Evolutionary conservation across 1,140 invertebrate species (phyloP), one percentile per base, ranked within the genome.

Genomic region (Polyergus mexicanus): DNA sequence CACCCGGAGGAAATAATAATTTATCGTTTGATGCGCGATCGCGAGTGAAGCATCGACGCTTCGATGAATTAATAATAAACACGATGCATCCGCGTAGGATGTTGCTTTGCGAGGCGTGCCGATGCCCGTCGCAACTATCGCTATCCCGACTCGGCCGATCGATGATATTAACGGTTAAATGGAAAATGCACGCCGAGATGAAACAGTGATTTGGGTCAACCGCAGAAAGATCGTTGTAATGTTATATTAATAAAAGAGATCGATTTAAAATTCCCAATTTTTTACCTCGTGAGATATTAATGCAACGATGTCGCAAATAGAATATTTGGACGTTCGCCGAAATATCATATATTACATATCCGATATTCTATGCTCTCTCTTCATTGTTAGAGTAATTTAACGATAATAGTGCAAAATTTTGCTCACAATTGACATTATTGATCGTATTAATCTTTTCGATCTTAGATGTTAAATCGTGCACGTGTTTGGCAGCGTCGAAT

Each of bases 31-130:
- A 84, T 77, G 72, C 81, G 81, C 81, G 81, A 76, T 77, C 81
- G 76, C 63, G 74, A 19, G 32, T 84, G 72, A 66, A 75, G 72
- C 71, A 84, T 75, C 81, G 71, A 76, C 72, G 81, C 81, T 77
- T 62, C 68, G 38, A 83, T 88, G 76, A 88, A 88, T 88, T 88
- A 88, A 88, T 88, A 88, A 88, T 85, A 88, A 88, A 88, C 81
- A 87, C 51, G 81, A 8, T 74, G 54, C 51, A 62, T 65, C 60
- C 84, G 47, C 28, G 38, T 47, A 81, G 58, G 58, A 54, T 72
- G 85, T 63, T 86, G 41, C 80, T 65, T 56, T 68, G 66, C 66
- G 25, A 65, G 56, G 56, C 56, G 51, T 83, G 25, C 78, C 62
- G 78, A 60, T 62, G 66, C 19, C 62, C 81, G 54, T 28, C 56